Conservation (phyloP, 2,797 vertebrate genomes). For the Psittacula derbiana region DNA sequence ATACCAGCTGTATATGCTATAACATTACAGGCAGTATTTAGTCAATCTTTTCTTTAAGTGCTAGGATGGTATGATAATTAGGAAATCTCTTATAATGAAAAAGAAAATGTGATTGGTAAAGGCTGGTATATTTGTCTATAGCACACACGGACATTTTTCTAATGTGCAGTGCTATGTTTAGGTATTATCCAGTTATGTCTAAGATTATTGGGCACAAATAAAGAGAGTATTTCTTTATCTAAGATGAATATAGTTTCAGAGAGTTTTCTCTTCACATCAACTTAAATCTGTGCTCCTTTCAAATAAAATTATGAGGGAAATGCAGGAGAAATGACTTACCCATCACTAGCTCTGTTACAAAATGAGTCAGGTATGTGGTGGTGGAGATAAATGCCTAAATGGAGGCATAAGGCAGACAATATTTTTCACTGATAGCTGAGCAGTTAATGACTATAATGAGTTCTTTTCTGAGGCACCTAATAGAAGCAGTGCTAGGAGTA, state of each 20-base stretch:
- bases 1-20: fast-evolving
- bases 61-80: not conserved
- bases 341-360: constrained; percentile 53
- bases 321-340: constrained; percentile 43
- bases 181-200: not conserved
- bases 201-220: not conserved
- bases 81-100: not conserved
- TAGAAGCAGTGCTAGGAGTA: not conserved
- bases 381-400: constrained; percentile 68
- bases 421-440: constrained; percentile 26
- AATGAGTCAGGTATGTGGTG: constrained; percentile 48
- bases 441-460: constrained; percentile 55
- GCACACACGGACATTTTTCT: not conserved
- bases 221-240: not conserved
- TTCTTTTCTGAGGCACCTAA: not conserved
- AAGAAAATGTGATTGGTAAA: not conserved
- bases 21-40: not conserved
- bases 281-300: constrained; percentile 55
- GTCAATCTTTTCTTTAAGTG: not conserved
- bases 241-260: not conserved
- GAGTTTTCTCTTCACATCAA: constrained; percentile 20
- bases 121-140: not conserved
- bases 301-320: constrained; percentile 65
- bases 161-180: not conserved
- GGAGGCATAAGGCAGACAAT: constrained; percentile 18